Percentiles rank a stretch among this genome's conserved stretches.
phyloP scores from a whole-genome alignment of 2,113 vertebrate genomes.

The Corythornis vintsioides region DNA sequence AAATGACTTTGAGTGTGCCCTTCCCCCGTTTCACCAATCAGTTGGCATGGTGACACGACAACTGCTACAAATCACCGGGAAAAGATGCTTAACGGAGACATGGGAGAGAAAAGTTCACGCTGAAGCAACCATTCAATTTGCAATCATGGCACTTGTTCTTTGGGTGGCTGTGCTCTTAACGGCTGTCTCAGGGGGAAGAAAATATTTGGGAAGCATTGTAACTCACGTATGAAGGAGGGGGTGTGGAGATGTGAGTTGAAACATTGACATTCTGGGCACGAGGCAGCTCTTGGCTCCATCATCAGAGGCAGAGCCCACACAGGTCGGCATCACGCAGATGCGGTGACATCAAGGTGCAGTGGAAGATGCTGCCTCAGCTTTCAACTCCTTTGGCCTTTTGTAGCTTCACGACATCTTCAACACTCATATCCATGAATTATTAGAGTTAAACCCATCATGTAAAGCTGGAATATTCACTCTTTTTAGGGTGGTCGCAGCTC shows the following conservation, averaged over 20 bases:
- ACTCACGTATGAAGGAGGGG: not conserved
- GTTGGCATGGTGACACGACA: conserved; percentile 53
- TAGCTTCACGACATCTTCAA: fast-evolving
- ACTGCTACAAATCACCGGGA: conserved; percentile 45
- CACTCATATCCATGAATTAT: not conserved
- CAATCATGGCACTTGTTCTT: conserved; percentile 27
- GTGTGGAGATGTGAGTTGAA: not conserved
- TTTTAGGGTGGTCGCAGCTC: not conserved
- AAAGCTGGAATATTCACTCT: not conserved
- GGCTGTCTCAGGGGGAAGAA: not conserved
- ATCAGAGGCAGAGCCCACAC: not conserved
- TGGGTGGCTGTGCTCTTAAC: not conserved
- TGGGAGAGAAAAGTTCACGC: conserved; percentile 4
- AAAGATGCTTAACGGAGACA: conserved; percentile 10
- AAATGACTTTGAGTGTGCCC: conserved; percentile 28
- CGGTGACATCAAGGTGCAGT: not conserved
- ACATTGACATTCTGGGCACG: not conserved
- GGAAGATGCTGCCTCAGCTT: not conserved
- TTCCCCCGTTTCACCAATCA: not conserved
- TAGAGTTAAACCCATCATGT: not conserved
- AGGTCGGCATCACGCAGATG: fast-evolving
- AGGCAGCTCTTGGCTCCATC: not conserved
- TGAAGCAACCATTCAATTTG: conserved; percentile 34
- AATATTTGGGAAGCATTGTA: not conserved
- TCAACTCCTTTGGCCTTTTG: not conserved